Evolutionary conservation across 2,113 vertebrate genomes (phyloP).

Genomic region (Crotalus horridus): DNA sequence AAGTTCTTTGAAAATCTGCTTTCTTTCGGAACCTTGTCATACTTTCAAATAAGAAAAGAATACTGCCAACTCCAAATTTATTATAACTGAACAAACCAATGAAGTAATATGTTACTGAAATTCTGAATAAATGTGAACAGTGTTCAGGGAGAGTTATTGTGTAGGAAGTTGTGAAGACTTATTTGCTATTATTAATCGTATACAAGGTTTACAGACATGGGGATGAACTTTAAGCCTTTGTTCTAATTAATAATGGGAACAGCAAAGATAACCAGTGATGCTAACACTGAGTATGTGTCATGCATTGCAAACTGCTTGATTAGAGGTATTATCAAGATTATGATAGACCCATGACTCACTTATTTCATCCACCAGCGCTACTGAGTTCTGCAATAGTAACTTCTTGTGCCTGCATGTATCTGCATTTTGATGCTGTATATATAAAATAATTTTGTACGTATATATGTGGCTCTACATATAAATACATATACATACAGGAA

Average conservation of each 20-base stretch:
- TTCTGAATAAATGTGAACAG: background rate
- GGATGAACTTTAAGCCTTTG: background rate
- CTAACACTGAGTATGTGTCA: background rate
- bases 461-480: background rate
- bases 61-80: background rate
- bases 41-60: background rate
- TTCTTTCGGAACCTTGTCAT: too few species aligned
- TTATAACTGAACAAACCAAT: background rate
- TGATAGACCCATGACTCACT: background rate
- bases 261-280: background rate
- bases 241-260: background rate
- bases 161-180: background rate
- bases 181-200: background rate
- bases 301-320: background rate
- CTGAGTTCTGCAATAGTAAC: background rate
- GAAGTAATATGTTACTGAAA: slow-evolving; percentile 3
- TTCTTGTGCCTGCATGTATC: background rate
- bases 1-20: too few species aligned
- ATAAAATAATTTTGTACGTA: background rate
- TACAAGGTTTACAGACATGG: background rate
- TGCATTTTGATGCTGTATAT: background rate
- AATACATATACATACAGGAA: background rate
- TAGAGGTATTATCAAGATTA: background rate
- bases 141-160: background rate
- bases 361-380: background rate